Conservation (phyloP, 2,888 invertebrate species). For the Ectropis crepuscularia region DNA sequence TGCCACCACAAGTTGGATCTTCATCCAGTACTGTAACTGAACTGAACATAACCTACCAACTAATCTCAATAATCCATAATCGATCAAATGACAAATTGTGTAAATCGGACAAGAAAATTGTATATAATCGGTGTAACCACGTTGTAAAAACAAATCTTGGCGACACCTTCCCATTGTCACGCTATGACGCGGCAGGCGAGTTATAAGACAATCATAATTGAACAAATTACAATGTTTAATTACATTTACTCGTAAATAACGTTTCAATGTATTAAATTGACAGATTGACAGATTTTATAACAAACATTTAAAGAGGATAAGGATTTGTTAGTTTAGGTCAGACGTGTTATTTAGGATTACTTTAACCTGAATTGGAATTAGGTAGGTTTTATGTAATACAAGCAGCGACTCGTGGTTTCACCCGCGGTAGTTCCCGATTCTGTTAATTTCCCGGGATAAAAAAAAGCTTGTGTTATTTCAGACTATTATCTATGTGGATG, state of each 20-base stretch:
- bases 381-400: no score
- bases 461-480: no score
- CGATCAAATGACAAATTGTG: slow-evolving; percentile 26
- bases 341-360: no score
- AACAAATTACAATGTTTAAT: slow-evolving; percentile 17
- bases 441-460: no score
- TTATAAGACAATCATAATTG: slow-evolving; percentile 11
- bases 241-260: slow-evolving; percentile 9
- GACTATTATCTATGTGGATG: no score
- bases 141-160: background rate
- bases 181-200: slow-evolving; percentile 11
- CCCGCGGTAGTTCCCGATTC: no score
- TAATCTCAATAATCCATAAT: slow-evolving; percentile 1
- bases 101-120: slow-evolving; percentile 26
- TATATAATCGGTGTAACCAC: slow-evolving; percentile 11
- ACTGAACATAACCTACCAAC: background rate
- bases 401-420: no score
- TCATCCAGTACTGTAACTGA: background rate
- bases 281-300: background rate
- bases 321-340: no score
- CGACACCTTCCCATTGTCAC: slow-evolving; percentile 15
- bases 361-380: no score
- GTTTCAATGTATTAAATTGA: slow-evolving; percentile 6
- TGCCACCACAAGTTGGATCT: background rate
- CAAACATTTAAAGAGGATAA: no score